Percentiles rank a stretch among this genome's conserved stretches.
Conservation (phyloP, 2,888 invertebrate species). For the Diplazon laetatorius region DNA sequence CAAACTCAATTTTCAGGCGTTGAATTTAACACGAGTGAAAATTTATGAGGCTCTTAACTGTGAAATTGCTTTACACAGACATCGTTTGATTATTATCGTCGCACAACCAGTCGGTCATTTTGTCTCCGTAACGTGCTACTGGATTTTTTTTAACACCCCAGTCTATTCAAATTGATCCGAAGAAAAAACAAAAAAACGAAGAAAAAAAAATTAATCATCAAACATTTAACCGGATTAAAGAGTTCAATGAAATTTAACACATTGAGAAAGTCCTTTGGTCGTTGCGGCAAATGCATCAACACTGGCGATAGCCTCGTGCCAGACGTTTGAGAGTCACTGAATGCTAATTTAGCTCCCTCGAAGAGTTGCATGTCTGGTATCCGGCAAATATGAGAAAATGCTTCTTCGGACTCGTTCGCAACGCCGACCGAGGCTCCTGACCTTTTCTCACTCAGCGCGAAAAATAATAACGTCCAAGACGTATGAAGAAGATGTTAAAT, state of each 20-base stretch:
- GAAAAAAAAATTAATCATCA: too few species aligned
- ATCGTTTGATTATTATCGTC: background rate
- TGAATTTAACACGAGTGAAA: background rate
- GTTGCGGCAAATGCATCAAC: background rate
- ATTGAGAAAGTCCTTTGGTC: background rate
- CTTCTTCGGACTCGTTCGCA: slow-evolving; percentile 62
- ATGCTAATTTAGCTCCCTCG: slow-evolving; percentile 64
- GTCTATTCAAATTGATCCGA: too few species aligned
- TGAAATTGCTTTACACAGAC: slow-evolving; percentile 13
- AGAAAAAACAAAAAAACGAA: too few species aligned
- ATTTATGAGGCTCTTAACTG: slow-evolving; percentile 32
- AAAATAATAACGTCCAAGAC: slow-evolving; percentile 44
- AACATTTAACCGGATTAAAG: too few species aligned
- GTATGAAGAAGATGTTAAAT: background rate
- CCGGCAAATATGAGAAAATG: slow-evolving; percentile 66
- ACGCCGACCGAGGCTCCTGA: slow-evolving; percentile 62
- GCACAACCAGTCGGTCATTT: background rate
- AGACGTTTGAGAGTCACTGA: slow-evolving; percentile 67
- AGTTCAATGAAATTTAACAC: too few species aligned
- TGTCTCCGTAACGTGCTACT: background rate
- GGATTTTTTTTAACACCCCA: background rate
- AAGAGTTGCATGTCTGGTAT: slow-evolving; percentile 69
- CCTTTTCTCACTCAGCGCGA: slow-evolving; percentile 58
- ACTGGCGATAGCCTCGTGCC: slow-evolving; percentile 29
- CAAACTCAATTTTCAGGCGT: slow-evolving; percentile 17